Percentiles rank a stretch among this genome's conserved stretches.
phyloP scores from a whole-genome alignment of 2,113 vertebrate species.

The Lathamus discolor region DNA sequence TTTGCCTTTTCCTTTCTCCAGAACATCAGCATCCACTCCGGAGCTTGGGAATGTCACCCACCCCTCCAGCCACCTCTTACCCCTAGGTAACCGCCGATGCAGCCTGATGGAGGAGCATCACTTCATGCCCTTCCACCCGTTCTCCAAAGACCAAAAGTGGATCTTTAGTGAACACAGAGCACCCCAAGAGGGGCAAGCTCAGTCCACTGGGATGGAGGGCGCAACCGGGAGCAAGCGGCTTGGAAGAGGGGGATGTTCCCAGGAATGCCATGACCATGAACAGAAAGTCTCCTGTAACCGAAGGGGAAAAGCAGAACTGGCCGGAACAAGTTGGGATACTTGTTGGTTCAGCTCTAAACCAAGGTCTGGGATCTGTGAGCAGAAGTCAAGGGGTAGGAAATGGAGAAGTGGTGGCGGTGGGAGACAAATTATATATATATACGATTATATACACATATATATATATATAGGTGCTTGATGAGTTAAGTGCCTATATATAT shows the following conservation, averaged over 20 bases:
- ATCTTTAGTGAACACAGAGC: not conserved
- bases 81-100: not conserved
- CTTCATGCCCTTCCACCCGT: not conserved
- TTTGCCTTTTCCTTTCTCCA: not conserved
- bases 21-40: not conserved
- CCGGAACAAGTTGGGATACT: conserved; percentile 22
- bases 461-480: conserved; percentile 40
- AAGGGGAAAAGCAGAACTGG: conserved; percentile 12
- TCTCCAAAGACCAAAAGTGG: not conserved
- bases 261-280: conserved; percentile 10
- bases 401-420: not conserved
- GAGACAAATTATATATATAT: not conserved
- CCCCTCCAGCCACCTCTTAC: not conserved
- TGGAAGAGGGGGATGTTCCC: conserved; percentile 8
- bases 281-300: conserved; percentile 54
- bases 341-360: conserved; percentile 31
- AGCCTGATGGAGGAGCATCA: not conserved
- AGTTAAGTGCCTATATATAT: conserved; percentile 35
- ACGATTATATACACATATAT: conserved; percentile 3
- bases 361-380: conserved; percentile 24
- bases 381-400: conserved; percentile 23
- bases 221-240: not conserved
- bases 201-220: not conserved
- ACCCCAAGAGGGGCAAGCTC: not conserved
- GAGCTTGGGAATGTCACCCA: not conserved